Base-by-base conservation (phyloP, 2,113 vertebrate genomes). In the Notothenia coriiceps region DNA sequence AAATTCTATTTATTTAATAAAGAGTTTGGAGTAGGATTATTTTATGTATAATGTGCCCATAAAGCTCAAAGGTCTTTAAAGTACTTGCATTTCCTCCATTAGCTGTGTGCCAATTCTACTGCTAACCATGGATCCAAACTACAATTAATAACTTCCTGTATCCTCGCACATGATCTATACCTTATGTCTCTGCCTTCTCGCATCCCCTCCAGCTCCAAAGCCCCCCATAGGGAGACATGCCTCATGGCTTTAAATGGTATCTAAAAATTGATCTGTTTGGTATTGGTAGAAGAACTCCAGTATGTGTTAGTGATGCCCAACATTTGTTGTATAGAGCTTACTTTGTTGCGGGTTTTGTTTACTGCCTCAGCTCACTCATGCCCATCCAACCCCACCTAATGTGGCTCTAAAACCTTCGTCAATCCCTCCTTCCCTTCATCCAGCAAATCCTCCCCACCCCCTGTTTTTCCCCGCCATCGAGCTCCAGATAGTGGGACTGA, bases 401-500 rank as follows among this genome's bases (percentile, higher is more conserved):
- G 57, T 44, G 43, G 17, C 22, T 69, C 40, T 44, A 52, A 76
- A 81, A 63, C 44, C 46, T 52, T 67, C 51, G 25, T 54, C 73
- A 20, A 49, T 50, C 50, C 29, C 7, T 20, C 65, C 15, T 18
- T 57, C 12, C 18, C 47, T 43, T 63, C 55, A 54, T 73, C 61
- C 56, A 65, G 54, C 76, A 86, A 85, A 82, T 75, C 54, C 29
- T 73, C 59, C 7, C 12, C 59, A 44, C 47, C 71, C 20, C 70
- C 55, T 64, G 74, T 71, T 70, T 66, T 73, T 79, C 83, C 67
- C 56, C n/a, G 67, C 86, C 80, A 89, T 86, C 85, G 86, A 76
- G 76, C 79, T 73, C 43, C 71, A 90, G 90, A 93, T 91, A 91
- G 90, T 88, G 82, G 81, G 87, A 71, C 82, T 90, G 92, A 94